phyloP scores from a whole-genome alignment of 2,888 invertebrate species.

The Liopterus haemorrhoidalis region DNA sequence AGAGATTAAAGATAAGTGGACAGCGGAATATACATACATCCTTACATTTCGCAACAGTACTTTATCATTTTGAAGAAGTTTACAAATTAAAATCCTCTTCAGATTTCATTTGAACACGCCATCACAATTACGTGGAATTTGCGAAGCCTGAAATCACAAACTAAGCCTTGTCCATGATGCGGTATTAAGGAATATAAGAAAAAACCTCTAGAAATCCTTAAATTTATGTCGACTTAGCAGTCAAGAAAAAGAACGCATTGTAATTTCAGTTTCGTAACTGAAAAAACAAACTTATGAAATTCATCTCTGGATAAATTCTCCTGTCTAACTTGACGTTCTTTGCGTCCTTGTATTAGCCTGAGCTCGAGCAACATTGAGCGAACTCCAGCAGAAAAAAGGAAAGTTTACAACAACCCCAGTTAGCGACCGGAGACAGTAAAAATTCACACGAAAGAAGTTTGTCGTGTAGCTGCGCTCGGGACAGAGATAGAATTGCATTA shows the following conservation, averaged over 20 bases:
- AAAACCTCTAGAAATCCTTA: conserved; percentile 18
- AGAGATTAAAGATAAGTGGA: no score
- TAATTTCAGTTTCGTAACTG: conserved; percentile 24
- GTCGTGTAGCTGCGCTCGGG: no score
- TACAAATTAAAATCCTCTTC: conserved; percentile 11
- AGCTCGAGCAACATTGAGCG: no score
- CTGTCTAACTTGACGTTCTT: conserved; percentile 12
- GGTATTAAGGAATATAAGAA: conserved; percentile 4
- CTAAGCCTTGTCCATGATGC: conserved; percentile 1
- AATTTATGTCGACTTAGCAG: conserved; percentile 20
- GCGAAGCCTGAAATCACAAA: conserved; percentile 8
- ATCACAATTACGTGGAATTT: conserved; percentile 19
- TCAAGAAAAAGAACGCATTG: conserved; percentile 14
- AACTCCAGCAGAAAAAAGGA: no score
- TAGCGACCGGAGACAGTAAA: no score
- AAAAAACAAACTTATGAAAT: conserved; percentile 25
- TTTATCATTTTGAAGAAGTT: no score
- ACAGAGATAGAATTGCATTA: no score
- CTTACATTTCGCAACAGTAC: no score
- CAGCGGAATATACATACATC: no score
- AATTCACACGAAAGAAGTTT: no score
- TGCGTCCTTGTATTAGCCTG: no score
- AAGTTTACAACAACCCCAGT: no score
- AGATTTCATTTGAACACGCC: conserved; percentile 10
- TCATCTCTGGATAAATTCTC: conserved; percentile 19